Conservation (phyloP, 2,113 vertebrate genomes). For the Cettia cetti region DNA sequence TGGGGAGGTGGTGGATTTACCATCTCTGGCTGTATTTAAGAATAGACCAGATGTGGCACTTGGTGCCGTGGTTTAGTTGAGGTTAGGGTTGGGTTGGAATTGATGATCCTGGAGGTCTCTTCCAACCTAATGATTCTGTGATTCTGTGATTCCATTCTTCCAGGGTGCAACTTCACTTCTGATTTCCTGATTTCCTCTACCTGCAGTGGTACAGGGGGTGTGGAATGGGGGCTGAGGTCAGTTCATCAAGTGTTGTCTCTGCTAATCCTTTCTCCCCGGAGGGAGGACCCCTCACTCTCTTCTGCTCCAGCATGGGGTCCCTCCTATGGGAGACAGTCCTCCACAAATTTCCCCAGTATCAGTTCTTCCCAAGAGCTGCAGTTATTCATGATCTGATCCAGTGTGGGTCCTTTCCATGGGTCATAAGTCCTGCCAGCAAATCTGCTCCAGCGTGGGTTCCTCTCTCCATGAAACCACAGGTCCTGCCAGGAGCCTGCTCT, state of each 20-base stretch:
- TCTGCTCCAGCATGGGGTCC: background rate
- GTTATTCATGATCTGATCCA: background rate
- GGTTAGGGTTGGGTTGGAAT: too few species aligned
- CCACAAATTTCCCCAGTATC: background rate
- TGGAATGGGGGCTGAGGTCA: background rate
- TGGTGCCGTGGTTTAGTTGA: too few species aligned
- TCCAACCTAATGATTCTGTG: too few species aligned
- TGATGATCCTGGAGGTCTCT: too few species aligned
- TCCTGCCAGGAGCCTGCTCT: background rate
- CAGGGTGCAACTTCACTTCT: background rate
- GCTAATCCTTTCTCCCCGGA: background rate
- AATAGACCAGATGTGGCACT: too few species aligned
- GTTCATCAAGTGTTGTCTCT: background rate
- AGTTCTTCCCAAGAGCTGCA: background rate
- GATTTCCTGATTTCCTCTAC: background rate
- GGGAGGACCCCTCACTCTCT: background rate
- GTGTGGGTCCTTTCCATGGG: background rate
- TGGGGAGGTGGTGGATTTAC: too few species aligned
- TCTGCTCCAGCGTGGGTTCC: rapidly evolving
- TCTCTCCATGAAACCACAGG: background rate
- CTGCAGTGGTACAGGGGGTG: background rate
- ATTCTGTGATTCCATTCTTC: too few species aligned
- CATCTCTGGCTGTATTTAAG: too few species aligned
- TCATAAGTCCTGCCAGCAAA: background rate
- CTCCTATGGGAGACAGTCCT: background rate